These are phyloP conservation scores for Andrena bicolor DNA, from an alignment of 2,888 invertebrate genomes.

Conservation along the genomic window DNA sequence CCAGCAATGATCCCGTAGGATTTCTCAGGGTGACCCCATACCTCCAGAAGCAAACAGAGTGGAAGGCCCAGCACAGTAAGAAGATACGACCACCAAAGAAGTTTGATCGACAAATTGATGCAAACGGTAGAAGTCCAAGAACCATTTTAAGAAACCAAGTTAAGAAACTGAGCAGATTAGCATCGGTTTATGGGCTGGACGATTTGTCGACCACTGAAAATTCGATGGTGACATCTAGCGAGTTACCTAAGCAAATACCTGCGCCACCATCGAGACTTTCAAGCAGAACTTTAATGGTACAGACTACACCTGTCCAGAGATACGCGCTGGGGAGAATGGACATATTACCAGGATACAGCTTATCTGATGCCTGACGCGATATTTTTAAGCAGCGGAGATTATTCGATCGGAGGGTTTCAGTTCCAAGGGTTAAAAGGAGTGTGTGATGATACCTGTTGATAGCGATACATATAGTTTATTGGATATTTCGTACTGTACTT, in stretches of 20 bases:
- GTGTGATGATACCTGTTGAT: background rate
- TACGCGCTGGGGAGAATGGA: constrained; percentile 74
- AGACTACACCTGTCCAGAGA: constrained; percentile 81
- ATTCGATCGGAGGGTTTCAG: background rate
- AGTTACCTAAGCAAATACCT: constrained; percentile 85
- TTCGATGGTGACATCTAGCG: constrained; percentile 83
- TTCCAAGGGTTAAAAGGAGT: background rate
- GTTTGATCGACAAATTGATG: constrained; percentile 60
- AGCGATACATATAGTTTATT: background rate
- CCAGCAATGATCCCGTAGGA: constrained; percentile 63
- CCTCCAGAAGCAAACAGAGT: constrained; percentile 61
- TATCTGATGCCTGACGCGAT: constrained; percentile 67
- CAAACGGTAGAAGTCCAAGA: constrained; percentile 3
- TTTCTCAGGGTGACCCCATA: constrained; percentile 67
- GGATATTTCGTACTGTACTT: too few species aligned
- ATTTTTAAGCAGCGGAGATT: background rate
- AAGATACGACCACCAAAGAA: constrained; percentile 75
- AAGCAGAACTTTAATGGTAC: constrained; percentile 71
- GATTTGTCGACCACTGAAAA: constrained; percentile 78
- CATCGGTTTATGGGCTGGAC: constrained; percentile 49
- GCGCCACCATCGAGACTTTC: constrained; percentile 81
- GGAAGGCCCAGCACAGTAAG: constrained; percentile 46
- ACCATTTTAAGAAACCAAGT: constrained; percentile 38
- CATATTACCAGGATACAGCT: constrained; percentile 75
- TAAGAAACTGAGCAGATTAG: constrained; percentile 32